Percentiles rank a stretch among this genome's conserved stretches.
These are phyloP conservation scores for Dipus sagitta DNA, from an alignment of 2,797 vertebrate genomes.

Conservation along the genomic window DNA sequence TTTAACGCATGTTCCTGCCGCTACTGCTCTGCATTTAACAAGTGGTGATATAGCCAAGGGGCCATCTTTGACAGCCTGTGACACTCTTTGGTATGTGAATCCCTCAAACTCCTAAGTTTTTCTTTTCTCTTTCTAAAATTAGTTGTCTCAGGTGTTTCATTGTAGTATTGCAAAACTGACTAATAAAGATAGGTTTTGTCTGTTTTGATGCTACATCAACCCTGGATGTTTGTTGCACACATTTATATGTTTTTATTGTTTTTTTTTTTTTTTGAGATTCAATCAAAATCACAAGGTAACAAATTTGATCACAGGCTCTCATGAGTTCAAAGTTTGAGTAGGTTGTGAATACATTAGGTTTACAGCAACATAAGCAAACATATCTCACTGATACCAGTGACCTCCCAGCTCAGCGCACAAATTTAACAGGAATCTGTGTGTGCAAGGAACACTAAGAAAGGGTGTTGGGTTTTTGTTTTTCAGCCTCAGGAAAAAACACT, in stretches of 20 bases:
- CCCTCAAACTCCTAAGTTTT: not conserved
- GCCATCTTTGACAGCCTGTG: no score
- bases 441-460: no score
- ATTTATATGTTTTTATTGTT: not conserved
- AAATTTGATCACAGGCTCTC: conserved; percentile 20
- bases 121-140: not conserved
- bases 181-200: not conserved
- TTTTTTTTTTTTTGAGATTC: not conserved
- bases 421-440: not conserved
- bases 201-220: not conserved
- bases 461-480: not conserved
- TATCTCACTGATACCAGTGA: not conserved
- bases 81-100: not conserved
- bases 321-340: not conserved
- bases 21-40: not conserved
- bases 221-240: not conserved
- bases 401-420: not conserved
- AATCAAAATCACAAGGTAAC: not conserved
- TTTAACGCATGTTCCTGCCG: not conserved
- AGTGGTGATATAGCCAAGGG: not conserved
- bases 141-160: not conserved
- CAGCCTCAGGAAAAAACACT: not conserved
- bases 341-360: conserved; percentile 35
- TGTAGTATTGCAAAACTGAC: not conserved
- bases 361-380: conserved; percentile 40